phyloP scores from a whole-genome alignment of 2,797 vertebrate genomes.

The Cynopterus sphinx region DNA sequence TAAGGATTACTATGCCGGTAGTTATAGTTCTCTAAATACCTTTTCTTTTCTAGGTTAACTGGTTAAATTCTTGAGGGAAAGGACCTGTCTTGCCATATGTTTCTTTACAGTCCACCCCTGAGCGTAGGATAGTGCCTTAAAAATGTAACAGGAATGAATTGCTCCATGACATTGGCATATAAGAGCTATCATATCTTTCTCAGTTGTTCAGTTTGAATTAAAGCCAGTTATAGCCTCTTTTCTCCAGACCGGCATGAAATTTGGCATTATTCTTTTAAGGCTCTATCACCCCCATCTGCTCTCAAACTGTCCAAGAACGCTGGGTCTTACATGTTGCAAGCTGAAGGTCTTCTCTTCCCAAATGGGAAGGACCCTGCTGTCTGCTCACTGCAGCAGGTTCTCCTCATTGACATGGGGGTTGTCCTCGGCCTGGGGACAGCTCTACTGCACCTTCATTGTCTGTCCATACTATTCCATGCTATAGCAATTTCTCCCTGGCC shows the following conservation, averaged over 20 bases:
- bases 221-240: not conserved
- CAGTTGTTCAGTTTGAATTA: not conserved
- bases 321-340: not conserved
- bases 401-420: not conserved
- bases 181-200: not conserved
- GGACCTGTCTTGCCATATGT: not conserved
- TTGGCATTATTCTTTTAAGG: not conserved
- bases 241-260: not conserved
- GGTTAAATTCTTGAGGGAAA: not conserved
- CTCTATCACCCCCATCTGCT: not conserved
- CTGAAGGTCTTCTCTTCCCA: not conserved
- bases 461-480: not conserved
- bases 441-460: not conserved
- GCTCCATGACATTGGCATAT: not conserved
- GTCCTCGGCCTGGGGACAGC: not conserved
- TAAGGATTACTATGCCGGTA: not conserved
- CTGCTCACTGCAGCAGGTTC: not conserved
- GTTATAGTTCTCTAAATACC: not conserved
- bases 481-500: not conserved
- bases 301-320: not conserved
- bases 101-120: not conserved
- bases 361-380: not conserved
- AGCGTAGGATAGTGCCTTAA: not conserved
- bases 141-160: not conserved
- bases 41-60: not conserved